A percentile compares a stretch with the other conserved stretches of the same genome.
Conservation (phyloP, 92 coral and sea anemone genomes). For the Porites evermanni region DNA sequence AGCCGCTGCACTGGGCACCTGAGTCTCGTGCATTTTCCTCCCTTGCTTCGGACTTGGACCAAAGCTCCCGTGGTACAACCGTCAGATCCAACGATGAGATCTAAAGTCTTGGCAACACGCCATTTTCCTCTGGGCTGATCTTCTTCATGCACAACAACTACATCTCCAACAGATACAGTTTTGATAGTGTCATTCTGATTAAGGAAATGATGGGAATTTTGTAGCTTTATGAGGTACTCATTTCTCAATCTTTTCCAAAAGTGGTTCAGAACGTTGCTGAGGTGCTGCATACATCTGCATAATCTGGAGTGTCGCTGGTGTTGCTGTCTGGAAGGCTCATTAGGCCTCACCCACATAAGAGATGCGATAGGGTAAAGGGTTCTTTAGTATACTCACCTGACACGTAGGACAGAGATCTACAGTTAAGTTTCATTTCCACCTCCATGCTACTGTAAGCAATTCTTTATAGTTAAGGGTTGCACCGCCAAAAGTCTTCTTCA, state of each 20-base stretch:
- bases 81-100: too few relatives aligned
- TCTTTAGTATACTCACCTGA: slow-evolving; percentile 54
- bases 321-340: slow-evolving; percentile 39
- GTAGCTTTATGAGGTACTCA: slow-evolving; percentile 60
- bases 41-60: too few relatives aligned
- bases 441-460: slow-evolving; percentile 10
- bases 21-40: neutral
- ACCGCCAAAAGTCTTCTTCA: too few relatives aligned
- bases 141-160: too few relatives aligned
- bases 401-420: slow-evolving; percentile 57
- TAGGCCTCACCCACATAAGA: slow-evolving; percentile 60
- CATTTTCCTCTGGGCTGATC: too few relatives aligned
- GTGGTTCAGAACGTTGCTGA: slow-evolving; percentile 39
- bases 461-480: too few relatives aligned
- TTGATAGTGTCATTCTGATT: slow-evolving; percentile 6
- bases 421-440: slow-evolving; percentile 53
- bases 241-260: slow-evolving; percentile 68
- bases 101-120: too few relatives aligned
- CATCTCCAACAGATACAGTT: neutral
- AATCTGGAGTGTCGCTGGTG: neutral
- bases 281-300: slow-evolving; percentile 40
- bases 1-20: slow-evolving; percentile 73
- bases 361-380: slow-evolving; percentile 72
- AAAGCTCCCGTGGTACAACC: too few relatives aligned
- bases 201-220: slow-evolving; percentile 37